Base-by-base conservation (phyloP, 2,797 vertebrate genomes). In the Remorina albescens region DNA sequence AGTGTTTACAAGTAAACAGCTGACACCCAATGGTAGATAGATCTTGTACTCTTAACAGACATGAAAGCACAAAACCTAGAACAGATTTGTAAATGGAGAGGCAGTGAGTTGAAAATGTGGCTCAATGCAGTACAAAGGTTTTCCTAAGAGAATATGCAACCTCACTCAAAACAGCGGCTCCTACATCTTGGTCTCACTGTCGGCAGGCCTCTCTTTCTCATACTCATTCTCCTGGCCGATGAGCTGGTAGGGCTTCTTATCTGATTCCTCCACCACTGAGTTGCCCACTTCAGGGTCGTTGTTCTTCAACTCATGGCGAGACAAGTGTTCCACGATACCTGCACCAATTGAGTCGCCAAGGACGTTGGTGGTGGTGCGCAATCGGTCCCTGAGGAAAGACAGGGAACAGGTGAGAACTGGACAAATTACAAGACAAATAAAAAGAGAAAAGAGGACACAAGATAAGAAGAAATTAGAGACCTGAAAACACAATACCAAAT, bases 151-250 rank as follows among this genome's bases (percentile, higher is more conserved):
- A 13, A 13, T 25, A 32, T 8, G 21, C 19, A 46, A 28, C 23
- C 8, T n/a, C 1, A 5, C 18, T 16, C 23, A 72, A 57, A 50
- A 71, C 30, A 50, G 30, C 26, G 0, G 2, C 30, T 12, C 49
- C 92, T 97, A 99, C 97, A 99, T 99, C 94, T 97, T 98, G 86
- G 96, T 98, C 91, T 99, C 97, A 3, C 92, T 97, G 78, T 97
- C 94, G 18, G 85, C 63, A 12, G 92, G 90, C 78, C 95, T 96
- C 68, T 97, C 96, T 0, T 94, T 93, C 58, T 92, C 93, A 2
- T 74, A 88, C 69, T 98, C 96, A 5, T 93, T 96, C 85, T 97
- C 96, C 89, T 97, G 96, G 18, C 92, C 90, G 79, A 99, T 95
- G 76, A 97, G 94, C 54, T 95, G 95, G 88, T 98, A 99, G 0